phyloP scores from a whole-genome alignment of 2,888 invertebrate species.

The Neoascia interrupta region DNA sequence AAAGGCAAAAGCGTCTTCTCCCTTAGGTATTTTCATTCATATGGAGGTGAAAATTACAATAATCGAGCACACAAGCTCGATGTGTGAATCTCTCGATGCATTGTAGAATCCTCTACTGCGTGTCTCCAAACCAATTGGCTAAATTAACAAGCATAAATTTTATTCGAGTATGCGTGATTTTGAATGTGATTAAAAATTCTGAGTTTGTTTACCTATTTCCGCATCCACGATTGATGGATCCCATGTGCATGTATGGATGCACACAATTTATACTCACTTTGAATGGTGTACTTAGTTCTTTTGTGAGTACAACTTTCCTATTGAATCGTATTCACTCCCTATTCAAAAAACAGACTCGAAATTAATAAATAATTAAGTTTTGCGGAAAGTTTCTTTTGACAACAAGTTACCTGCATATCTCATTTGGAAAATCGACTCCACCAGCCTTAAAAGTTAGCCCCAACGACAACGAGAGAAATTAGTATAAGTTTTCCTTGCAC shows the following conservation, averaged over 20 bases:
- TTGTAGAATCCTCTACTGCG: constrained; percentile 1
- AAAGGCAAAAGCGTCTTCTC: constrained; percentile 3
- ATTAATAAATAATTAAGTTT: constrained; percentile 53
- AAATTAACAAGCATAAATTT: constrained; percentile 36
- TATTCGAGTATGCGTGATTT: constrained; percentile 6
- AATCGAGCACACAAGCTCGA: constrained; percentile 22
- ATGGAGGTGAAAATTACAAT: constrained; percentile 56
- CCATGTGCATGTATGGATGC: too few species aligned
- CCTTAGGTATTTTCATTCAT: constrained; percentile 17
- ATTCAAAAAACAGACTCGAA: constrained; percentile 7
- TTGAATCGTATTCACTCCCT: constrained; percentile 27
- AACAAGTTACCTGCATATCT: constrained; percentile 11
- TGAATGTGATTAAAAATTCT: not conserved
- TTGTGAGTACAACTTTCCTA: constrained; percentile 5
- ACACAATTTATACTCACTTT: not conserved
- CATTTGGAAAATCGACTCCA: not conserved
- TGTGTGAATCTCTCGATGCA: too few species aligned
- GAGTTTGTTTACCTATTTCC: constrained; percentile 24
- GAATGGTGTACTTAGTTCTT: constrained; percentile 10
- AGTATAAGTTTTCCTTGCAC: constrained; percentile 30
- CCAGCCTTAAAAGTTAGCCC: not conserved
- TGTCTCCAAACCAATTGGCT: constrained; percentile 32
- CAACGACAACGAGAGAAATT: constrained; percentile 28
- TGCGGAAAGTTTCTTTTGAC: constrained; percentile 8
- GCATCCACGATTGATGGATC: not conserved